A percentile compares a stretch with the other conserved stretches of the same genome.
Evolutionary conservation across 30 jellyfish, hydroid and myxozoan species (phyloP).

Genomic region (Cassiopea xamachana): DNA sequence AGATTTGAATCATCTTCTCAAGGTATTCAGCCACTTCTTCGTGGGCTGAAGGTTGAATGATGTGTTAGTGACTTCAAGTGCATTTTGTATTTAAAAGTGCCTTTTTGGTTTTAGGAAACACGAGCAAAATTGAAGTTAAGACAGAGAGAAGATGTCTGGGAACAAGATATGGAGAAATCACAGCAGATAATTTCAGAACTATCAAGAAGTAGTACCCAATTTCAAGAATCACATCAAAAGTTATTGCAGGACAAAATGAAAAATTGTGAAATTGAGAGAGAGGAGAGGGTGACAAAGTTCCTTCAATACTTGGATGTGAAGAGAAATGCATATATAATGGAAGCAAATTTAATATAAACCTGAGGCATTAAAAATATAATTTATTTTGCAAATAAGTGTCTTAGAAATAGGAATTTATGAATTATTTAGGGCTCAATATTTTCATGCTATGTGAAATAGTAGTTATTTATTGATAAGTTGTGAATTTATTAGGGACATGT

Average conservation of each 20-base stretch:
- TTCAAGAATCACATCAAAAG: background rate
- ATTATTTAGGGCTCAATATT: too few relatives aligned
- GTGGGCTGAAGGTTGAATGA: too few relatives aligned
- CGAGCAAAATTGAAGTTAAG: background rate
- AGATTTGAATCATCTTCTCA: too few relatives aligned
- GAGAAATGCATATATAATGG: conserved; percentile 33
- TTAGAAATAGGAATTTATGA: too few relatives aligned
- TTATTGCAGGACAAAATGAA: conserved; percentile 10
- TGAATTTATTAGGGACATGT: too few relatives aligned
- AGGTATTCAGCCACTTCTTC: too few relatives aligned
- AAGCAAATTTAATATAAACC: background rate
- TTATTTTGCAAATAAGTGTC: too few relatives aligned
- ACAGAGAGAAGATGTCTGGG: conserved; percentile 5
- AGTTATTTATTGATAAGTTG: too few relatives aligned
- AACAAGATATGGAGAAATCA: conserved; percentile 22
- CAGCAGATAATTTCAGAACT: conserved; percentile 9
- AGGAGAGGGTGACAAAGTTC: conserved; percentile 22
- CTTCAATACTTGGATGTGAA: conserved; percentile 18
- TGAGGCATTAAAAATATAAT: background rate
- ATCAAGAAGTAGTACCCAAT: background rate
- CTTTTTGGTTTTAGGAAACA: conserved; percentile 13
- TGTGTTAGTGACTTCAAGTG: too few relatives aligned
- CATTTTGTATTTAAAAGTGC: background rate
- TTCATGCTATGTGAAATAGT: too few relatives aligned
- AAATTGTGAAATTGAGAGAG: conserved; percentile 16